Base-by-base conservation (phyloP, 2,888 invertebrate genomes). In the Pollenia griseotomentosa region DNA sequence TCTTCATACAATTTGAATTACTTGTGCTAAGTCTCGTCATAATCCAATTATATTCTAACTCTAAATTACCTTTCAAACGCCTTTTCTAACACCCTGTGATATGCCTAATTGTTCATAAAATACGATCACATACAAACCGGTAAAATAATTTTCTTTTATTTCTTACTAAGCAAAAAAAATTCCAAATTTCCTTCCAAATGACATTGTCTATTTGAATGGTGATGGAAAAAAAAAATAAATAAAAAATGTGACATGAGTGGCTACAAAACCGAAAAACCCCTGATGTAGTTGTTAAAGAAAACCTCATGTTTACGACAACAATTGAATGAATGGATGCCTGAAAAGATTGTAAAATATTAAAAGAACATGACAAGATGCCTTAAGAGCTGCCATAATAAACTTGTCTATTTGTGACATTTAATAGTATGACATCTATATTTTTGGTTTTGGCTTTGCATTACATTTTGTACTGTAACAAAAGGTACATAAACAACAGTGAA, bases 281-380 rank as follows among this genome's bases (percentile, higher is more conserved):
- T 57, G 59, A 70, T 33, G 5, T 33, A 33, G 33, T 44, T 80
- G 70, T 51, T 44, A 5, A 55, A 53, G 44, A 53, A 55, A 63
- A 70, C 71, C 70, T 63, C 53, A 83, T 42, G 82, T 68, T 66
- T 70, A 65, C 40, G 9, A 23, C n/a, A 57, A 44, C 53, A 5
- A 73, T 1, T 57, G 19, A 73, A 65, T 14, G 63, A 46, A 53
- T 70, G 46, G 23, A 11, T 48, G 42, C 46, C 19, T 46, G 16
- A 70, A 83, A 33, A 23, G 2, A 68, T 82, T 68, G 59, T 12
- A 40, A 61, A 57, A 14, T 55, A 63, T 75, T 70, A 8, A 63
- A 77, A 77, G 83, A 83, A 83, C 63, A 61, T 61, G 79, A 66
- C 79, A 84, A 61, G 9, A 59, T 84, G 74, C 74, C 66, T 66